A percentile compares a stretch with the other conserved stretches of the same genome.
phyloP scores from a whole-genome alignment of 2,113 vertebrate species.

The Theristicus caerulescens region DNA sequence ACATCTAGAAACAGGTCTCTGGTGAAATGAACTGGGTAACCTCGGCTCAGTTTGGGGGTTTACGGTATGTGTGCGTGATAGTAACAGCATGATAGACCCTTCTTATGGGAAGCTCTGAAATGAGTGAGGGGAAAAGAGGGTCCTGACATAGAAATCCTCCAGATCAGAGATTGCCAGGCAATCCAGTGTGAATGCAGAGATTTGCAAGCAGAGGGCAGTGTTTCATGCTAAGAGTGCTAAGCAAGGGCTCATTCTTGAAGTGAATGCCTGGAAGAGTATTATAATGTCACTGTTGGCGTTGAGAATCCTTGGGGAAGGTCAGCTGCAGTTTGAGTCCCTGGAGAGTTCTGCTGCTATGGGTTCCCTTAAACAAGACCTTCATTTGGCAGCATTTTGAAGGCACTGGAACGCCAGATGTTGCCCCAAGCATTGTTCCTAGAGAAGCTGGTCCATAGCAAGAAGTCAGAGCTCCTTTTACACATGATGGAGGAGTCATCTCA shows the following conservation, averaged over 20 bases:
- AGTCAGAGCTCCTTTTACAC: not conserved
- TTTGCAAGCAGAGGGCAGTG: slow-evolving; percentile 2
- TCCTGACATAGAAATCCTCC: not conserved
- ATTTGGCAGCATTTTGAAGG: slow-evolving; percentile 11
- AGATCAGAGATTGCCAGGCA: not conserved
- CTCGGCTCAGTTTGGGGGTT: slow-evolving; percentile 35
- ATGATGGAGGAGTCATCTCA: slow-evolving; percentile 31
- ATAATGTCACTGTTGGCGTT: not conserved
- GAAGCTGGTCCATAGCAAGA: slow-evolving; percentile 19
- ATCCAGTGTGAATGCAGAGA: not conserved
- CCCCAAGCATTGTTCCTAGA: not conserved
- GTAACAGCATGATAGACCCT: not conserved
- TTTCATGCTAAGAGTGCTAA: slow-evolving; percentile 9
- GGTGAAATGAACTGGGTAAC: slow-evolving; percentile 17
- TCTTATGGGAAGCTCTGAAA: not conserved
- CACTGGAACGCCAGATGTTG: not conserved
- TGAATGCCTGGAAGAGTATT: not conserved
- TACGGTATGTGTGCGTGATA: not conserved
- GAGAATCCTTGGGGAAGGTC: not conserved
- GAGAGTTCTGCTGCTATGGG: slow-evolving; percentile 28
- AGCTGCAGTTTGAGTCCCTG: slow-evolving; percentile 44
- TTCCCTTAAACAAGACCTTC: slow-evolving; percentile 26
- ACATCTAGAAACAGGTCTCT: not conserved
- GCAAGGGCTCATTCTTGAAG: not conserved
- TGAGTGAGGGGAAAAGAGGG: not conserved